These are phyloP conservation scores for Oscheius onirici DNA, from an alignment of 2,888 invertebrate genomes.

Conservation along the genomic window DNA sequence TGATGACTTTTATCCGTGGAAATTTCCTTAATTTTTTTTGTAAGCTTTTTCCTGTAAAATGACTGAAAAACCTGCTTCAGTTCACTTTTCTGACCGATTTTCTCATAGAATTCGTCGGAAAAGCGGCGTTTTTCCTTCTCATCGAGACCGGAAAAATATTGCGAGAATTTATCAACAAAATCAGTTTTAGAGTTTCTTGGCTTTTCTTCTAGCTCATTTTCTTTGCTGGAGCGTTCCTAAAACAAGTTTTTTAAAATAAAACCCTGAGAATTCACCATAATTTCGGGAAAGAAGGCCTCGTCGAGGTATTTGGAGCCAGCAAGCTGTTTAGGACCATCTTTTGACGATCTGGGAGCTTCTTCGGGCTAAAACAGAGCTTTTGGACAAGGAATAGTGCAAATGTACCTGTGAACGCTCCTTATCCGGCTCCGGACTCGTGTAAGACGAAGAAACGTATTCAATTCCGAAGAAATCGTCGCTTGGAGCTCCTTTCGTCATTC, in stretches of 20 bases:
- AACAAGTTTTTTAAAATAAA: background rate
- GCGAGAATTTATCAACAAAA: too few species aligned
- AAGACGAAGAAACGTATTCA: conserved; percentile 3
- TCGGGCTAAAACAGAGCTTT: too few species aligned
- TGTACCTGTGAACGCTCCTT: background rate
- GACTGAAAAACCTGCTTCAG: too few species aligned
- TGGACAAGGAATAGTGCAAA: background rate
- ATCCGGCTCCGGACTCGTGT: background rate
- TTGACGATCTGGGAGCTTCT: background rate
- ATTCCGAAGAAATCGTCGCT: conserved; percentile 34
- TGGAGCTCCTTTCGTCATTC: background rate
- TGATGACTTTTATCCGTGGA: too few species aligned
- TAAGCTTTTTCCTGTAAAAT: too few species aligned
- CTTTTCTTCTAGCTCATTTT: too few species aligned
- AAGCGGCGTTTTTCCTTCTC: too few species aligned
- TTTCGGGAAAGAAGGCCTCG: conserved; percentile 22
- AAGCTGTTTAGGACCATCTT: background rate
- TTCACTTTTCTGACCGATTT: too few species aligned
- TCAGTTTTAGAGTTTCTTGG: too few species aligned
- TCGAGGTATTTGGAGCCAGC: conserved; percentile 26
- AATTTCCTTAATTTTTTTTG: too few species aligned
- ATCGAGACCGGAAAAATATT: too few species aligned
- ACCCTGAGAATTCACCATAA: background rate
- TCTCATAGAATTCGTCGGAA: too few species aligned
- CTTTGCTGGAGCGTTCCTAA: background rate